Conservation (phyloP, 2,888 invertebrate species). For the Subacronicta megacephala region DNA sequence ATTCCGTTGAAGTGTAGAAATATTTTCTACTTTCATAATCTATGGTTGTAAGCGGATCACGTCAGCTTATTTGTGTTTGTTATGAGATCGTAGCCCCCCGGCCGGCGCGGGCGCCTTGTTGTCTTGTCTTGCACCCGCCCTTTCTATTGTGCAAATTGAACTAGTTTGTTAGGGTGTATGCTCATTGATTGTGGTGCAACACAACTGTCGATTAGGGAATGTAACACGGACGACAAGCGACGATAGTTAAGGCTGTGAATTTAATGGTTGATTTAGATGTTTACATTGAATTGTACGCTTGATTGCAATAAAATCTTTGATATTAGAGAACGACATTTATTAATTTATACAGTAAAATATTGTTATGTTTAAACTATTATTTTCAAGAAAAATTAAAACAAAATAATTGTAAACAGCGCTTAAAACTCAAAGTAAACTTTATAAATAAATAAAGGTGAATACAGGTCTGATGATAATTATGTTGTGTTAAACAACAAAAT, state of each 20-base stretch:
- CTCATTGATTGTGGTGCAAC: constrained; percentile 52
- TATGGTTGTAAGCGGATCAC: constrained; percentile 87
- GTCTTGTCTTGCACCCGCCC: constrained; percentile 68
- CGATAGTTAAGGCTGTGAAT: neutral
- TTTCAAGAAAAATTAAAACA: no score
- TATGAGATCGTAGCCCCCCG: constrained; percentile 81
- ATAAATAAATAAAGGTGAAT: no score
- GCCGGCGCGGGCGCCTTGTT: constrained; percentile 71
- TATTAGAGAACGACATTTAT: no score
- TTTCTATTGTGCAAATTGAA: constrained; percentile 74
- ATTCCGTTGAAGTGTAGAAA: constrained; percentile 73
- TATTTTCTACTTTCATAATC: constrained; percentile 81
- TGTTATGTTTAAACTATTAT: no score
- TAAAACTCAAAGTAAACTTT: neutral
- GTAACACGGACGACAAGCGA: neutral
- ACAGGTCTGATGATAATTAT: no score
- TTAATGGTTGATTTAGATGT: neutral
- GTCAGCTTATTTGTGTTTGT: constrained; percentile 88
- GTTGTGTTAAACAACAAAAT: no score
- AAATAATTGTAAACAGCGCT: no score
- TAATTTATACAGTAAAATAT: no score
- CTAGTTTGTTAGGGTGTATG: constrained; percentile 59
- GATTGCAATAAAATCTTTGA: no score
- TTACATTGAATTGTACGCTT: no score
- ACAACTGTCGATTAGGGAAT: constrained; percentile 32